Percentiles rank a stretch among this genome's conserved stretches.
These are phyloP conservation scores for Papilio machaon DNA, from an alignment of 1,140 invertebrate genomes.

Conservation along the genomic window DNA sequence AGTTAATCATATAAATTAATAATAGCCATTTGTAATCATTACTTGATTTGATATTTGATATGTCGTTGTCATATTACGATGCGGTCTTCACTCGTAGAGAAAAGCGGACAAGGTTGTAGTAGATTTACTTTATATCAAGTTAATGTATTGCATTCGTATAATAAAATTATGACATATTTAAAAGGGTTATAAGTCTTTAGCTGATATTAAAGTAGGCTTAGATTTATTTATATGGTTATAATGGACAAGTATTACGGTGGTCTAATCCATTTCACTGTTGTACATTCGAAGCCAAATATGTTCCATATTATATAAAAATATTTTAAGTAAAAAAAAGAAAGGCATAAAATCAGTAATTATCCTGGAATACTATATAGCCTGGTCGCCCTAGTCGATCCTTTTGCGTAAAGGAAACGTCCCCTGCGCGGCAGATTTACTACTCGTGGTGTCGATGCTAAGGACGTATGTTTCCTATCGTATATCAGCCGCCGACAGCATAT, in stretches of 20 bases:
- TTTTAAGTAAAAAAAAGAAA: background rate
- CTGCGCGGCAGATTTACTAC: constrained; percentile 26
- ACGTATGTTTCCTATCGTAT: constrained; percentile 34
- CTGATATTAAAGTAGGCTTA: background rate
- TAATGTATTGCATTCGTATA: background rate
- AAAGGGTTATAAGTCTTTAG: background rate
- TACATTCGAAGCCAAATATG: too few relatives aligned
- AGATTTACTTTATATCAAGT: background rate
- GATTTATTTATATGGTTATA: background rate
- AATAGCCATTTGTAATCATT: constrained; percentile 25
- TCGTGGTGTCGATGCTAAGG: constrained; percentile 6
- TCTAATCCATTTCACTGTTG: too few relatives aligned
- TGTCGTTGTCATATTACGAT: constrained; percentile 1
- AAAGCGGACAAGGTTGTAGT: constrained; percentile 4
- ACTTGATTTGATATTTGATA: constrained; percentile 22
- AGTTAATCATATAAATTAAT: constrained; percentile 1
- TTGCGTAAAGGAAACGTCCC: constrained; percentile 25
- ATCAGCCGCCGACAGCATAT: background rate
- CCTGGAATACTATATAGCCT: background rate
- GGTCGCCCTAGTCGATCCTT: constrained; percentile 1
- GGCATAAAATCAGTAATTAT: background rate
- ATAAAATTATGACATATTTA: background rate
- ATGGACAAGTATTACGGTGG: background rate
- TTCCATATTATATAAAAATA: too few relatives aligned
- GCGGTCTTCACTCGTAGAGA: background rate